Evolutionary conservation across 2,113 vertebrate species (phyloP).

Genomic region (Cyphomyrus discorhynchus): DNA sequence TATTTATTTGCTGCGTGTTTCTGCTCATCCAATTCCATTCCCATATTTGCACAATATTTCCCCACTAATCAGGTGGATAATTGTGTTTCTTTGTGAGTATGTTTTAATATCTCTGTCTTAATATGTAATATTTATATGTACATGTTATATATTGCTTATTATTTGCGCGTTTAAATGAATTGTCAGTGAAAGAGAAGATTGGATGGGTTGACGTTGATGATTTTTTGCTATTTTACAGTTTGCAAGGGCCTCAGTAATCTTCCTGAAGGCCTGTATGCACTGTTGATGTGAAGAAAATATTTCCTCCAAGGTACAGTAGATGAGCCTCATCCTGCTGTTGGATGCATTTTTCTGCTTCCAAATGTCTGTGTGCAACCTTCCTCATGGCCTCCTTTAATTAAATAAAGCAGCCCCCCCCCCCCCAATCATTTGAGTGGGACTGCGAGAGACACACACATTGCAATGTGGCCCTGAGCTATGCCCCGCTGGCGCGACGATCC

Average conservation of each 20-base stretch:
- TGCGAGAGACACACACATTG: background rate
- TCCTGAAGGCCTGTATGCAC: background rate
- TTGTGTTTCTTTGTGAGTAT: background rate
- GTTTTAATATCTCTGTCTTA: background rate
- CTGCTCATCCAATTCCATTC: background rate
- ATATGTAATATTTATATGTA: background rate
- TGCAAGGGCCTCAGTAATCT: background rate
- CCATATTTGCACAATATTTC: background rate
- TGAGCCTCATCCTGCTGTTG: background rate
- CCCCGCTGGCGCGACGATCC: background rate
- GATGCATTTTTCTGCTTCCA: background rate
- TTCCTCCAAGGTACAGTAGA: no score
- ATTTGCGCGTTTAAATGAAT: background rate
- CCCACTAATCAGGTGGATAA: background rate
- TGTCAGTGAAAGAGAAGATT: background rate
- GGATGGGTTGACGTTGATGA: background rate
- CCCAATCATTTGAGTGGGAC: background rate
- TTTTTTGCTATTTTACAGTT: background rate
- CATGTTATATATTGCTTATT: background rate
- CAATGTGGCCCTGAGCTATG: background rate
- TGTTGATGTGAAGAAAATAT: background rate
- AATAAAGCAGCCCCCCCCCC: background rate
- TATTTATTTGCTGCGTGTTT: background rate
- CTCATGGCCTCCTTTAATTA: background rate
- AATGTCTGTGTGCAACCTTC: constrained; percentile 1